A percentile compares a stretch with the other conserved stretches of the same genome.
Conservation (phyloP, 2,888 invertebrate genomes). For the Aethes cnicana region DNA sequence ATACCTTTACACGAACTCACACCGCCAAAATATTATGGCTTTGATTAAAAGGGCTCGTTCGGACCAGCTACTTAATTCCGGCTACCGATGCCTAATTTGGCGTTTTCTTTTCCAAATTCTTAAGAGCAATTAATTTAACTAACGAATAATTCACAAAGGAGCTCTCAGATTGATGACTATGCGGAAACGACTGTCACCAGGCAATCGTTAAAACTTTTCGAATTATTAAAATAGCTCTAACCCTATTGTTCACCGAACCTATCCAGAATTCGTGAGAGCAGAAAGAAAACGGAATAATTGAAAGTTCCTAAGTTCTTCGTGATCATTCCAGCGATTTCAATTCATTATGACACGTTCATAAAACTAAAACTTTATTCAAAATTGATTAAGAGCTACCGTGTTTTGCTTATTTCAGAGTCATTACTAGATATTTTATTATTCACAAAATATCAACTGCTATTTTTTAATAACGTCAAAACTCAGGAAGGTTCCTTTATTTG, state of each 20-base stretch:
- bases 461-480: too few species aligned
- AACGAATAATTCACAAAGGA: slow-evolving; percentile 14
- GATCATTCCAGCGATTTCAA: too few species aligned
- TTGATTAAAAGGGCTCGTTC: neutral
- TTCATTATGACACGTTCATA: too few species aligned
- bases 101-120: slow-evolving; percentile 8
- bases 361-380: too few species aligned
- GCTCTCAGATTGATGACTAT: slow-evolving; percentile 12
- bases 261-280: neutral
- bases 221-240: slow-evolving; percentile 12
- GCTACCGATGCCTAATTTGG: neutral
- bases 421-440: too few species aligned
- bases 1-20: neutral
- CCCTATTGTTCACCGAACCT: slow-evolving; percentile 9
- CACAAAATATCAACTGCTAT: too few species aligned
- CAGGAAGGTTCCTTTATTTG: slow-evolving; percentile 7
- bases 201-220: slow-evolving; percentile 12
- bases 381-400: too few species aligned
- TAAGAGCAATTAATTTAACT: slow-evolving; percentile 1
- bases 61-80: neutral
- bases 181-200: slow-evolving; percentile 11
- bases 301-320: neutral
- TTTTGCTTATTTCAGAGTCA: too few species aligned
- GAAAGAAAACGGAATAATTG: slow-evolving; percentile 1
- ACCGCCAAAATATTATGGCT: neutral